Evolutionary conservation across 1,140 invertebrate genomes (phyloP).

Genomic region (Pantala flavescens): DNA sequence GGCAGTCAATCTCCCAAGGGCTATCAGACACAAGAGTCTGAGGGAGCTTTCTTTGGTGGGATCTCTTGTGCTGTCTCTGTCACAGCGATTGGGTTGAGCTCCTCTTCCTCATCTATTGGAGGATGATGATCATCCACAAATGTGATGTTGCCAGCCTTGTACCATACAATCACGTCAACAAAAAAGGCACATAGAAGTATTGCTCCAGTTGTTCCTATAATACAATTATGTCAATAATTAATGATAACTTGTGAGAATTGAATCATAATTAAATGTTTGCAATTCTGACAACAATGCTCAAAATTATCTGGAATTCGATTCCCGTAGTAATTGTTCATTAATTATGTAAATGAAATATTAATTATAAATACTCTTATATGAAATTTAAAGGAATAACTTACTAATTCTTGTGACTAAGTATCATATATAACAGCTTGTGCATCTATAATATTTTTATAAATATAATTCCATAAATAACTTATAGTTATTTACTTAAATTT

Average conservation of each 20-base stretch:
- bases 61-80: background rate
- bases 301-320: background rate
- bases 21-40: background rate
- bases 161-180: constrained; percentile 72
- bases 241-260: constrained; percentile 12
- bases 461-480: too few relatives aligned
- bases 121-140: constrained; percentile 47
- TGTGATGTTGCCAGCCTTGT: constrained; percentile 64
- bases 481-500: too few relatives aligned
- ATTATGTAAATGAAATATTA: too few relatives aligned
- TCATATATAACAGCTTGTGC: too few relatives aligned
- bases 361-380: too few relatives aligned
- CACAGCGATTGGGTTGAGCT: constrained; percentile 2
- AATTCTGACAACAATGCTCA: constrained; percentile 14
- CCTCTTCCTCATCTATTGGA: constrained; percentile 29
- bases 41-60: background rate
- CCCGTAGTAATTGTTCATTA: too few relatives aligned
- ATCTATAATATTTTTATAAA: too few relatives aligned
- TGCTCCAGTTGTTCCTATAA: constrained; percentile 62
- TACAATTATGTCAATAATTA: background rate
- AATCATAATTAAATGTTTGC: constrained; percentile 15
- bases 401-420: too few relatives aligned
- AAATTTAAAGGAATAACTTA: too few relatives aligned
- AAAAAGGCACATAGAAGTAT: constrained; percentile 73
- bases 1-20: too few relatives aligned